Base-by-base conservation (phyloP, 2,888 invertebrate genomes). In the Therioaphis trifolii region DNA sequence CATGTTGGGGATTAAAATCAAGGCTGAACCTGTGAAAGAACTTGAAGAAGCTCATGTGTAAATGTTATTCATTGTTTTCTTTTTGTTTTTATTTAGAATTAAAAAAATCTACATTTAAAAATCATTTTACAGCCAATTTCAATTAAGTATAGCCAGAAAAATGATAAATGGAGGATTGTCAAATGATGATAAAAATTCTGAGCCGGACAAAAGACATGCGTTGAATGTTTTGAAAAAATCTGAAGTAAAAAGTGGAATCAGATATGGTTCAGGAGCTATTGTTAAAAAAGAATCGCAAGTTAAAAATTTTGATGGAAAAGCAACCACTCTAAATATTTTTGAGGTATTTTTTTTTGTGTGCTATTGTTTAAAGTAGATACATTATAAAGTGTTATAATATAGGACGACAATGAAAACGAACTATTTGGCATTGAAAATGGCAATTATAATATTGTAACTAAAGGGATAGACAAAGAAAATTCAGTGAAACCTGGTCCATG, bases 21-120 rank as follows among this genome's bases (percentile, higher is more conserved):
- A 91, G 52, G 97, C 97, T 1, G 92, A 96, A 87, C 97, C 97
- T 0, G 89, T 91, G 58, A 94, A 95, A 85, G 93, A 94, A 87
- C 89, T 96, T 21, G 91, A 93, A 86, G 91, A 92, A 87, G 94
- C 95, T 1, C 93, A 95, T 88, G 92, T 91, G 91, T 93, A 90
- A 90, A 92, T 91, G 85, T 88, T 87, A 35, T 88, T 88, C 77
- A 86, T n/a, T n/a, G n/a, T n/a, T n/a, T n/a, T n/a, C n/a, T n/a
- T n/a, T n/a, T n/a, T n/a, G n/a, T n/a, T 87, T 18, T 87, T 89
- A 79, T 88, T 88, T 24, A 58, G 61, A 79, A 15, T 24, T 66
- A 24, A 15, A 27, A 72, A 5, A 35, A 49, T 12, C 2, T 24
- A 18, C 14, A n/a, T 43, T 84, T 84, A 27, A 40, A 29, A 74